phyloP scores from a whole-genome alignment of 1,140 invertebrate species.

The Habropoda laboriosa region DNA sequence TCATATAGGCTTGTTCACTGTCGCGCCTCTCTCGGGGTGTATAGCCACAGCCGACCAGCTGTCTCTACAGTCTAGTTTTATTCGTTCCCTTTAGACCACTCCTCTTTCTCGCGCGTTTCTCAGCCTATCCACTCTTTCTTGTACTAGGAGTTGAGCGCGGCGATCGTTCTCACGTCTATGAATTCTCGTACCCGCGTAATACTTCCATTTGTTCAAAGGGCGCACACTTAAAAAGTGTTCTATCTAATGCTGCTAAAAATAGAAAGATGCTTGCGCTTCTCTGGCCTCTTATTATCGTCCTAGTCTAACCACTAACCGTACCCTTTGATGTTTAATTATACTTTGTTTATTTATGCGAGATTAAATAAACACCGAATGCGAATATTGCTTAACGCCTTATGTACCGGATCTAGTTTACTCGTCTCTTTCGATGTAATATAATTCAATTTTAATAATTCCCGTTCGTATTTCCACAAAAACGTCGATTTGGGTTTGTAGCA shows the following conservation, averaged over 20 bases:
- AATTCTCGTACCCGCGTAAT: background rate
- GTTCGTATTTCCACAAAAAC: too few relatives aligned
- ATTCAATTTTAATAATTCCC: too few relatives aligned
- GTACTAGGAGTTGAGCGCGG: constrained; percentile 20
- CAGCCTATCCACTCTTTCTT: background rate
- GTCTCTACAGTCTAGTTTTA: constrained; percentile 60
- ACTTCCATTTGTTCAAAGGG: constrained; percentile 26
- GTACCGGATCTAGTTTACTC: too few relatives aligned
- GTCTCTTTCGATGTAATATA: too few relatives aligned
- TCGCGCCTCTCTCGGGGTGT: constrained; percentile 35
- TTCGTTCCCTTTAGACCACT: constrained; percentile 45
- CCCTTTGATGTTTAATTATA: constrained; percentile 46
- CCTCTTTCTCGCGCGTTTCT: constrained; percentile 7
- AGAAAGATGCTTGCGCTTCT: background rate
- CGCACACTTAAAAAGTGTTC: background rate
- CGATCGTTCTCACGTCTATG: background rate
- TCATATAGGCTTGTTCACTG: constrained; percentile 52
- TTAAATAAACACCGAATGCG: background rate
- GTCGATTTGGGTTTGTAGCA: too few relatives aligned
- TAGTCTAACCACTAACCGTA: background rate
- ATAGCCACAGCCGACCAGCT: constrained; percentile 56
- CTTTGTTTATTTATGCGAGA: constrained; percentile 18
- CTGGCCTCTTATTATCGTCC: background rate
- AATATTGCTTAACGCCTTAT: too few relatives aligned
- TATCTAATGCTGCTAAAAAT: constrained; percentile 21